Conservation (phyloP, 2,113 vertebrate genomes). For the Fregata magnificens region DNA sequence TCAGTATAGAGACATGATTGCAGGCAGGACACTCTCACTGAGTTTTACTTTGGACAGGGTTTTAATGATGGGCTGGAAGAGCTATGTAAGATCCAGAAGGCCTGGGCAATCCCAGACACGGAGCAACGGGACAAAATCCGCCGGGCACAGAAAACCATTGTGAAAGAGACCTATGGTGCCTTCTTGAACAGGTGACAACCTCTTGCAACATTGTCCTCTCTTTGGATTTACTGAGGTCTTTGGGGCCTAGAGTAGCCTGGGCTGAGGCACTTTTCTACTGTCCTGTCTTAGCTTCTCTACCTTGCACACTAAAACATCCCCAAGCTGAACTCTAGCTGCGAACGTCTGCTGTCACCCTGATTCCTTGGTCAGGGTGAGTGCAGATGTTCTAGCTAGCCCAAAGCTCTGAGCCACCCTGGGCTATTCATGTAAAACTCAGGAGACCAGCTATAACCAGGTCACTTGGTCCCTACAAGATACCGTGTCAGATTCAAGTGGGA, state of each 20-base stretch:
- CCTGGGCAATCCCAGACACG: conserved; percentile 94
- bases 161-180: conserved; percentile 86
- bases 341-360: not conserved
- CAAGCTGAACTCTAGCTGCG: not conserved
- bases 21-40: not conserved
- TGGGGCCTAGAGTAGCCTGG: not conserved
- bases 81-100: conserved; percentile 95
- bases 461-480: not conserved
- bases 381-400: not conserved
- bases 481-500: not conserved
- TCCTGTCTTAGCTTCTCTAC: not conserved
- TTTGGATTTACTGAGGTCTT: not conserved
- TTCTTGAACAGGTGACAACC: conserved; percentile 87
- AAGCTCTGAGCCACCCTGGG: not conserved
- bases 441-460: not conserved
- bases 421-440: not conserved
- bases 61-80: conserved; percentile 97
- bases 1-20: fast-evolving
- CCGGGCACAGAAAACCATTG: conserved; percentile 86
- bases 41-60: conserved; percentile 75
- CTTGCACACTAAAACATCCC: not conserved
- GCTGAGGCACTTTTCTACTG: not conserved
- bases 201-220: not conserved
- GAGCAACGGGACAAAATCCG: conserved; percentile 91
- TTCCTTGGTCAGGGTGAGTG: not conserved